Conservation (phyloP, 1,140 invertebrate genomes). For the Leptestheria dahalacensis region DNA sequence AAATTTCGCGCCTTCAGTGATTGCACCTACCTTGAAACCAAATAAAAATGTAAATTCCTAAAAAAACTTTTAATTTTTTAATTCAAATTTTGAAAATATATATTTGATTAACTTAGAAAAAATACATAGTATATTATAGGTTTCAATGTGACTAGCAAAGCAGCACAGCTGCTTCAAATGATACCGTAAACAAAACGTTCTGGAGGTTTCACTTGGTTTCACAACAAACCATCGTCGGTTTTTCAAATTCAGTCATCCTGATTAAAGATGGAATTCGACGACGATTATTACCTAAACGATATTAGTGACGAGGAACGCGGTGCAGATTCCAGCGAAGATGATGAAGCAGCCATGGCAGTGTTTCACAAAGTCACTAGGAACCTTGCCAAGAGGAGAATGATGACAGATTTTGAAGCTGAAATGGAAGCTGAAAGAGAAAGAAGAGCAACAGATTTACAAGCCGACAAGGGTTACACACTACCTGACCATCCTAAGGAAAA, state of each 20-base stretch:
- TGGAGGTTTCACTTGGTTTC: too few relatives aligned
- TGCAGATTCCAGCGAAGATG: slow-evolving; percentile 14
- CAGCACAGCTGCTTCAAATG: too few relatives aligned
- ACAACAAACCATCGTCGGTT: neutral
- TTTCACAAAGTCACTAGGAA: slow-evolving; percentile 1
- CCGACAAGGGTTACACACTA: neutral
- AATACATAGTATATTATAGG: neutral
- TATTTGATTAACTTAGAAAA: too few relatives aligned
- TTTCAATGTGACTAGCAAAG: neutral
- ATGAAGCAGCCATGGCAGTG: slow-evolving; percentile 7
- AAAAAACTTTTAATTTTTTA: too few relatives aligned
- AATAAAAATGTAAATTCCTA: too few relatives aligned
- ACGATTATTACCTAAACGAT: slow-evolving; percentile 5
- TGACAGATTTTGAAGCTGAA: slow-evolving; percentile 14
- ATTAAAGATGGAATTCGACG: slow-evolving; percentile 11
- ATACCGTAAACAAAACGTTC: too few relatives aligned
- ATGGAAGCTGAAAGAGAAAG: slow-evolving; percentile 10
- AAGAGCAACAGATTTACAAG: neutral
- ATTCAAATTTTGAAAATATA: too few relatives aligned
- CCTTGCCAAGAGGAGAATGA: neutral
- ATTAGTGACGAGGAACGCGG: slow-evolving; percentile 15
- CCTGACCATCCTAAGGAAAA: neutral
- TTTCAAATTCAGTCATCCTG: neutral
- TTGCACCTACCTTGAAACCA: too few relatives aligned
- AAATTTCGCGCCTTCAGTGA: too few relatives aligned